Conservation (phyloP, 2,797 vertebrate genomes). For the Melanotaenia parkinsoni region DNA sequence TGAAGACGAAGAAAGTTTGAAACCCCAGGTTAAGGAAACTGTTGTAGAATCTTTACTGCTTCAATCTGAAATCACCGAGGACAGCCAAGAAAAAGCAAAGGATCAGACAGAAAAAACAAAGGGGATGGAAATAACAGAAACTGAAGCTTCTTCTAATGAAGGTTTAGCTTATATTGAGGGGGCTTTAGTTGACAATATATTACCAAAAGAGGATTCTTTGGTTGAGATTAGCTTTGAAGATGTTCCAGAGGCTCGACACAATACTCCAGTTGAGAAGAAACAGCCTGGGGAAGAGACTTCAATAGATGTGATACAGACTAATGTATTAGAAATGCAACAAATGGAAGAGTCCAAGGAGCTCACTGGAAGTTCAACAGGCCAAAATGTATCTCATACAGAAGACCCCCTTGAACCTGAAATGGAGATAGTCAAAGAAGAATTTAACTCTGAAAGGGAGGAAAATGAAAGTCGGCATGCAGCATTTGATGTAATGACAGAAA, state of each 20-base stretch:
- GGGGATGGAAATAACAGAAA: slow-evolving; percentile 28
- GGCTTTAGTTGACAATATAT: slow-evolving; percentile 15
- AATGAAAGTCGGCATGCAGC: slow-evolving; percentile 27
- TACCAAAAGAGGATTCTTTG: slow-evolving; percentile 55
- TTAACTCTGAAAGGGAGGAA: slow-evolving; percentile 28
- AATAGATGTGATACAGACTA: slow-evolving; percentile 19
- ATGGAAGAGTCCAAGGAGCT: slow-evolving; percentile 31
- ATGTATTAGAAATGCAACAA: slow-evolving; percentile 30
- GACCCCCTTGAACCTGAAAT: slow-evolving; percentile 23
- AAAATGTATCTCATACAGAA: slow-evolving; percentile 24
- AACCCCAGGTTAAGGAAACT: slow-evolving; percentile 34
- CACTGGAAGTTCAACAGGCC: slow-evolving; percentile 11
- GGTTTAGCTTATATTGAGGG: slow-evolving; percentile 35
- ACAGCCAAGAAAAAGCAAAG: slow-evolving; percentile 33
- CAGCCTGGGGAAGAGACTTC: slow-evolving; percentile 38
- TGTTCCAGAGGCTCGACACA: slow-evolving; percentile 53
- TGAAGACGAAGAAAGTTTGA: slow-evolving; percentile 50
- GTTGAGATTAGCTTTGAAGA: slow-evolving; percentile 71
- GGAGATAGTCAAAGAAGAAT: slow-evolving; percentile 29
- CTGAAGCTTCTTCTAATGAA: slow-evolving; percentile 32
- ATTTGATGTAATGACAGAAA: slow-evolving; percentile 26
- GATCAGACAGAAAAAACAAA: slow-evolving; percentile 39
- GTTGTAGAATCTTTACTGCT: slow-evolving; percentile 20
- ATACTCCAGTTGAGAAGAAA: slow-evolving; percentile 33
- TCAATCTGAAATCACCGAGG: slow-evolving; percentile 38